Conservation (phyloP, 92 coral and sea anemone genomes). For the Pocillopora meandrina region DNA sequence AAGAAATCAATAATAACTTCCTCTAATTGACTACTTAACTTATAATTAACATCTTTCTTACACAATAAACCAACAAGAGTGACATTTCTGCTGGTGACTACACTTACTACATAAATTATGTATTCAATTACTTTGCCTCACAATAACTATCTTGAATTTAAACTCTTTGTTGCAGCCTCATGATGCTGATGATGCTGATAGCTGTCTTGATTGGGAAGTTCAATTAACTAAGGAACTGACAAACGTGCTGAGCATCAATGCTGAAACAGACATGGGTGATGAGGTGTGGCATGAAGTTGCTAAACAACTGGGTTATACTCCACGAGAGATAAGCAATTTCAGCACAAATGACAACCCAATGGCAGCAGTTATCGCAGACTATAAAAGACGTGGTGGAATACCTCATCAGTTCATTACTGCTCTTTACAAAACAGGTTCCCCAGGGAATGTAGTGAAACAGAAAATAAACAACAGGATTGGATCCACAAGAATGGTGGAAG, state of each 20-base stretch:
- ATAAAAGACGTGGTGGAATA: conserved; percentile 90
- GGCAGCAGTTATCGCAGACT: conserved; percentile 79
- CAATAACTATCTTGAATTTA: neutral
- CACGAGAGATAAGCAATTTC: conserved; percentile 76
- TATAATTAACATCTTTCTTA: no score
- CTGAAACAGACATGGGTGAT: conserved; percentile 95
- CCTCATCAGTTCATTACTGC: conserved; percentile 87
- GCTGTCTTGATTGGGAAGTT: conserved; percentile 85
- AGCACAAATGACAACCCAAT: conserved; percentile 69
- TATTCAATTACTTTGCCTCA: neutral
- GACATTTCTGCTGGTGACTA: no score
- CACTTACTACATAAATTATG: no score
- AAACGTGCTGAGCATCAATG: conserved; percentile 79
- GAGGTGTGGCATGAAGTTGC: conserved; percentile 97
- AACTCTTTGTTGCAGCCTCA: conserved; percentile 57
- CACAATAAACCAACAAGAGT: no score
- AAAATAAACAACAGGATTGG: neutral
- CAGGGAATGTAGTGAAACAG: conserved; percentile 10
- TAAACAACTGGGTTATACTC: conserved; percentile 82
- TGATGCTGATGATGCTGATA: conserved; percentile 53
- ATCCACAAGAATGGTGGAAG: conserved; percentile 6
- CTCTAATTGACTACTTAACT: no score
- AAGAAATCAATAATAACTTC: no score
- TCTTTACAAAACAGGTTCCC: conserved; percentile 79
- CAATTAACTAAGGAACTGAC: conserved; percentile 89